phyloP scores from a whole-genome alignment of 2,113 vertebrate species.

The Grantiella picta region DNA sequence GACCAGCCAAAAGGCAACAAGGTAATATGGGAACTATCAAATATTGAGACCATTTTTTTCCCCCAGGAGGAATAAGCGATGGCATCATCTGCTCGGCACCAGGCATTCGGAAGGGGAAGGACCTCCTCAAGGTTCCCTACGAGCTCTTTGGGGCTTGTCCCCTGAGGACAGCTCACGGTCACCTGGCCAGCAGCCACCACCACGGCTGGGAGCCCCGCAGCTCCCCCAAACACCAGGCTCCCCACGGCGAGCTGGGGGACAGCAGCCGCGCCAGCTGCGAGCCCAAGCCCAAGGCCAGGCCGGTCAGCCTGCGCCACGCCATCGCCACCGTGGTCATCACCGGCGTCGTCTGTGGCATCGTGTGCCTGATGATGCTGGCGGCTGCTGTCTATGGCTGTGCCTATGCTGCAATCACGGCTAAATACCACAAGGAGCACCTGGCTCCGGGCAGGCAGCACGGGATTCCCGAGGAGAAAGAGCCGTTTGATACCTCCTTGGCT shows the following conservation, averaged over 20 bases:
- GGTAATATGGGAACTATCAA: background rate
- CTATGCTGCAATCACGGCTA: constrained; percentile 90
- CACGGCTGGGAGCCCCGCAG: constrained; percentile 65
- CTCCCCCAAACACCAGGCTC: constrained; percentile 33
- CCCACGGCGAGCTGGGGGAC: background rate
- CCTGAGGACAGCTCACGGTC: constrained; percentile 72
- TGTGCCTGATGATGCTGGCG: constrained; percentile 94
- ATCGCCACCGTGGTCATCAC: constrained; percentile 92
- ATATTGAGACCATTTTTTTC: background rate
- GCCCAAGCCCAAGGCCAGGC: constrained; percentile 78
- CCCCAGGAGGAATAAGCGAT: constrained; percentile 85
- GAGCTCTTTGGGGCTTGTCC: constrained; percentile 89
- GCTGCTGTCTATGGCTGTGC: constrained; percentile 92
- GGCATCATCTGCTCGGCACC: constrained; percentile 82
- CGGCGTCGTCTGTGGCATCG: constrained; percentile 89
- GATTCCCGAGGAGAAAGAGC: constrained; percentile 74
- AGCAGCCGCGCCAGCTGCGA: constrained; percentile 72
- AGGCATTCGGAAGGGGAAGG: constrained; percentile 80
- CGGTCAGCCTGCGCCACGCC: constrained; percentile 86
- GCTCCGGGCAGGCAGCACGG: constrained; percentile 25
- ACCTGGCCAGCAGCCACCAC: constrained; percentile 74
- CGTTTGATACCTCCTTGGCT: constrained; percentile 73
- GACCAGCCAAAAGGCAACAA: no score
- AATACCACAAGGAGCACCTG: constrained; percentile 76
- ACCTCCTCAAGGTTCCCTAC: constrained; percentile 89